A percentile compares a stretch with the other conserved stretches of the same genome.
These are phyloP conservation scores for Phyllotis vaccarum DNA, from an alignment of 2,797 vertebrate species.

Conservation along the genomic window DNA sequence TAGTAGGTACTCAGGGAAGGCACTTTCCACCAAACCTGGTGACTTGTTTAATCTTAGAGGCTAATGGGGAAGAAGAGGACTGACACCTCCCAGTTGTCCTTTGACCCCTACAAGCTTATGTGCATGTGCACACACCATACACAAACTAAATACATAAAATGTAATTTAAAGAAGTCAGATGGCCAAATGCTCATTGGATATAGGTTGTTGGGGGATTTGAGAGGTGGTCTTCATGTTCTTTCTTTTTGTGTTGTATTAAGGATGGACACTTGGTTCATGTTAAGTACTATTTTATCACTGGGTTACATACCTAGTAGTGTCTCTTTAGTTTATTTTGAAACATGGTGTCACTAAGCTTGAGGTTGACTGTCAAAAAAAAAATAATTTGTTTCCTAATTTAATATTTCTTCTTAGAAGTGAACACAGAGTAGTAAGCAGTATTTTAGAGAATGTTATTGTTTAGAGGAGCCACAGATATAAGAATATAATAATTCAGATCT, in stretches of 20 bases:
- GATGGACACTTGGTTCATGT: background rate
- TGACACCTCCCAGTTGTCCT: background rate
- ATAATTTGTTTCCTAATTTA: slow-evolving; percentile 30
- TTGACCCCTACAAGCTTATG: background rate
- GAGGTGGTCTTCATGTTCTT: slow-evolving; percentile 12
- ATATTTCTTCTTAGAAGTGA: slow-evolving; percentile 57
- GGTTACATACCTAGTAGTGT: background rate
- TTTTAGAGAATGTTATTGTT: slow-evolving; percentile 49
- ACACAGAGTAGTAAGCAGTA: slow-evolving; percentile 37
- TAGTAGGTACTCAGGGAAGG: no score
- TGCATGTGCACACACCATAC: background rate
- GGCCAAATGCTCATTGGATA: background rate
- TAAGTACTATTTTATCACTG: background rate
- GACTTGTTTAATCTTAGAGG: background rate
- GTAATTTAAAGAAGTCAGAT: background rate
- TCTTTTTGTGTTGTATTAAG: background rate
- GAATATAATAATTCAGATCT: slow-evolving; percentile 35
- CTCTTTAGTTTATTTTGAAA: slow-evolving; percentile 13
- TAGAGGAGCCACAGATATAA: slow-evolving; percentile 28
- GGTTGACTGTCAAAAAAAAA: background rate
- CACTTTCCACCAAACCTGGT: background rate
- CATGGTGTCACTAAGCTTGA: background rate
- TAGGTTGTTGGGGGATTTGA: background rate
- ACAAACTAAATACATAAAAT: background rate
- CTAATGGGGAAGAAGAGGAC: background rate